These are phyloP conservation scores for Prolemur simus DNA, from an alignment of 2,113 vertebrate genomes.

Conservation along the genomic window DNA sequence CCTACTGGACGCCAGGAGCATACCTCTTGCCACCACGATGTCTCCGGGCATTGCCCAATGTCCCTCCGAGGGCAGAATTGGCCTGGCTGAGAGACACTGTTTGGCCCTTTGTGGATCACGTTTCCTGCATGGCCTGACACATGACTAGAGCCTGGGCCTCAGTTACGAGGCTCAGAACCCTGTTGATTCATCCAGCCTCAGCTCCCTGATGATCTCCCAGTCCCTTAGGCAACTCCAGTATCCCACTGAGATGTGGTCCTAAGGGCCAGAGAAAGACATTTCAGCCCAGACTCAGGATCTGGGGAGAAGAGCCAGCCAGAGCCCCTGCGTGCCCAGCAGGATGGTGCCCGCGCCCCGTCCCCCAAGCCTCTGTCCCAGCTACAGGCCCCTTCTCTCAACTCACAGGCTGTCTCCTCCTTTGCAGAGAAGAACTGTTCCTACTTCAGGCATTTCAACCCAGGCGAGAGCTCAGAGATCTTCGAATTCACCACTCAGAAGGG, in stretches of 20 bases:
- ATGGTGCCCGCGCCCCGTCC: rapidly evolving
- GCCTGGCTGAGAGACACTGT: too few species aligned
- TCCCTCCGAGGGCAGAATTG: not conserved
- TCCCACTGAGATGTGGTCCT: not conserved
- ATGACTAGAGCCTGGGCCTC: not conserved
- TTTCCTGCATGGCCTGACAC: not conserved
- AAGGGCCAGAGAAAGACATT: not conserved
- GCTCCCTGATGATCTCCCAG: not conserved
- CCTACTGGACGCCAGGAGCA: not conserved
- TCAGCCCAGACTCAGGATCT: not conserved
- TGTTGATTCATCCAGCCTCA: not conserved
- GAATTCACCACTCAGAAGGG: conserved; percentile 96
- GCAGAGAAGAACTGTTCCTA: conserved; percentile 95
- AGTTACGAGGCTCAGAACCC: not conserved
- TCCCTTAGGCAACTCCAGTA: not conserved
- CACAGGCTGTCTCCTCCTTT: conserved; percentile 58
- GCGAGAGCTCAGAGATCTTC: conserved; percentile 91
- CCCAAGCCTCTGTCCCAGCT: rapidly evolving
- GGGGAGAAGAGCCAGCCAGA: not conserved
- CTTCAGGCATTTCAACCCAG: conserved; percentile 95
- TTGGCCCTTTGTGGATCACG: not conserved
- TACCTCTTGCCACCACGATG: not conserved
- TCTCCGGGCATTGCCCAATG: not conserved
- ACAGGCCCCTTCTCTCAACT: not conserved
- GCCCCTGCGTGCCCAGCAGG: rapidly evolving